Evolutionary conservation across 2,113 vertebrate genomes (phyloP), one percentile per base, ranked within the genome.

Genomic region (Otocyon megalotis): DNA sequence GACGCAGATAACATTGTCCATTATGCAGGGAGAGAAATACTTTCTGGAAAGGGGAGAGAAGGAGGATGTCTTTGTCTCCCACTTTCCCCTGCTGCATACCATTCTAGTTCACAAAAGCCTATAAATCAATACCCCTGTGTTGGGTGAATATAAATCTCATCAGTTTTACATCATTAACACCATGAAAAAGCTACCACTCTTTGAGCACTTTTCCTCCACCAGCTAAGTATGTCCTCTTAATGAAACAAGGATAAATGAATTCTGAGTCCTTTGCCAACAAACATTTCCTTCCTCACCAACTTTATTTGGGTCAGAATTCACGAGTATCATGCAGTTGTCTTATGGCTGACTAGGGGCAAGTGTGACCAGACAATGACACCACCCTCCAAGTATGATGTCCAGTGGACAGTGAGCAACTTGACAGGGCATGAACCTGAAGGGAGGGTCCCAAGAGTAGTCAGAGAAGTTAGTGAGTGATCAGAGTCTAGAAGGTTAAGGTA

Each of bases 71-170:
- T 97, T 95, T 97, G 92, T 96, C 87, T 97, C 50, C 43, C 60
- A 67, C 56, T 72, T 97, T 60, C 58, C 60, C 81, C 84, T 90
- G 71, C 56, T 63, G 37, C 28, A 50, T 28, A 74, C n/a, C 81
- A 88, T 96, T 90, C n/a, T 13, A 28, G 50, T 48, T 43, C 90
- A 95, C 94, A 95, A 88, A 93, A 95, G 90, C 98, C 98, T 97
- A 97, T 98, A 97, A 98, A 98, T 98, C 98, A 98, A 97, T 98
- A 98, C 77, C 90, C 53, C 63, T 79, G 48, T 97, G 90, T 98
- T 98, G 97, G 77, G 87, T 95, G 92, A 98, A 97, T 97, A 93
- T 97, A 97, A 96, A 93, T 96, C 67, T 98, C 97, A 97, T 98
- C 98, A 98, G 98, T 98, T 98, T 98, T 97, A 91, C 98, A 94